Evolutionary conservation across 2,888 invertebrate species (phyloP).

Genomic region (Caenorhabditis uteleia): DNA sequence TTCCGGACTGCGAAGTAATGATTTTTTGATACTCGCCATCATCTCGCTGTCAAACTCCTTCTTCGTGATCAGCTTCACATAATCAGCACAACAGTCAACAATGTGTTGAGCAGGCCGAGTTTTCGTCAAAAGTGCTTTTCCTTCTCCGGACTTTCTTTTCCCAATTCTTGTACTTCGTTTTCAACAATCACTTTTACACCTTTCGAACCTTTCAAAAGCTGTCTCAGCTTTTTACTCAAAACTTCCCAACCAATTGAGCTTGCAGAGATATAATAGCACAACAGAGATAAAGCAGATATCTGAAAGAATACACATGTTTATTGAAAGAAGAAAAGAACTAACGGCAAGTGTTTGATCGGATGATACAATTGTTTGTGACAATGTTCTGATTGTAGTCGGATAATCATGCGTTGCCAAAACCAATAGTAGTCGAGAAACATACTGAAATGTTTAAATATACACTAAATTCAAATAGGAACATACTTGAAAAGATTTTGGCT

Average conservation of each 20-base stretch:
- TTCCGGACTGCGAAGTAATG: constrained; percentile 91
- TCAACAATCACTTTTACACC: constrained; percentile 3
- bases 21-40: constrained; percentile 85
- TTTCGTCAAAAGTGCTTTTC: constrained; percentile 30
- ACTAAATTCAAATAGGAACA: too few species aligned
- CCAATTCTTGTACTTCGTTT: neutral
- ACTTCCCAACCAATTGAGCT: too few species aligned
- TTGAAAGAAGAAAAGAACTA: too few species aligned
- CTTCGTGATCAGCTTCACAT: constrained; percentile 13
- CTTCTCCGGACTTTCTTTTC: constrained; percentile 22
- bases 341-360: too few species aligned
- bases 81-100: neutral
- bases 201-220: constrained; percentile 3
- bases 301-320: too few species aligned
- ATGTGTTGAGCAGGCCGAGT: constrained; percentile 28
- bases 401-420: constrained; percentile 37
- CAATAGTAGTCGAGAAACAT: constrained; percentile 29
- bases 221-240: too few species aligned
- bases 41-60: constrained; percentile 77
- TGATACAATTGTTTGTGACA: constrained; percentile 28
- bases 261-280: too few species aligned
- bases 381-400: constrained; percentile 22
- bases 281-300: too few species aligned
- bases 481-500: constrained; percentile 38
- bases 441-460: too few species aligned